Base-by-base conservation (phyloP, 2,888 invertebrate species). In the Serripes groenlandicus region DNA sequence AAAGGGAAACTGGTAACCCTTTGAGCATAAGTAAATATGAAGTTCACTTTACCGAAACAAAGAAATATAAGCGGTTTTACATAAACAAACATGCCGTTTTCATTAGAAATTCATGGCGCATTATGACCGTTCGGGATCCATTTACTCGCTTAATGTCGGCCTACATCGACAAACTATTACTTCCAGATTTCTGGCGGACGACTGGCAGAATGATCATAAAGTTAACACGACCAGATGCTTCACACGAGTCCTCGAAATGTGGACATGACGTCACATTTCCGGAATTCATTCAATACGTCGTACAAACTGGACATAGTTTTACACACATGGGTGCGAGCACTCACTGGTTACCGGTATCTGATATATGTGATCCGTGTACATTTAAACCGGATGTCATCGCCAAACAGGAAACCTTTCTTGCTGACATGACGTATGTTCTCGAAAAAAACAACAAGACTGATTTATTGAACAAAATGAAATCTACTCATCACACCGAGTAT, bases 141-240 rank as follows among this genome's bases (percentile, higher is more conserved):
- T 91, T 83, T 75, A 86, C 89, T 9, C 78, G 90, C 18, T 78
- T 91, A 21, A 88, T 89, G 83, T 90, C 90, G 18, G 89, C 88
- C 0, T 91, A 90, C 66, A 80, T 91, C 52, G 90, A 91, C 74
- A 91, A 91, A 71, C 71, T 90, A 0, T 76, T 88, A 26, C 82
- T 91, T 15, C 90, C 90, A 15, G 88, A 89, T 58, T 91, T 90
- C 70, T 91, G 90, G 91, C 30, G 42, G 7, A 66, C 82, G 5
- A 83, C 85, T 62, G 88, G 88, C 2, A 75, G 28, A 35, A 58
- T 58, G 3, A 85, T 89, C 15, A 60, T 87, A 11, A 71, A 62
- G 34, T 23, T 32, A 5, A 54, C 56, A 3, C 75, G 86, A 5
- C 23, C 18, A 34, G 64, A 82, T 18, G 49, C 82, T 3, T 60